These are phyloP conservation scores for Steinernema carpocapsae DNA, from an alignment of 2,888 invertebrate genomes.

Conservation along the genomic window DNA sequence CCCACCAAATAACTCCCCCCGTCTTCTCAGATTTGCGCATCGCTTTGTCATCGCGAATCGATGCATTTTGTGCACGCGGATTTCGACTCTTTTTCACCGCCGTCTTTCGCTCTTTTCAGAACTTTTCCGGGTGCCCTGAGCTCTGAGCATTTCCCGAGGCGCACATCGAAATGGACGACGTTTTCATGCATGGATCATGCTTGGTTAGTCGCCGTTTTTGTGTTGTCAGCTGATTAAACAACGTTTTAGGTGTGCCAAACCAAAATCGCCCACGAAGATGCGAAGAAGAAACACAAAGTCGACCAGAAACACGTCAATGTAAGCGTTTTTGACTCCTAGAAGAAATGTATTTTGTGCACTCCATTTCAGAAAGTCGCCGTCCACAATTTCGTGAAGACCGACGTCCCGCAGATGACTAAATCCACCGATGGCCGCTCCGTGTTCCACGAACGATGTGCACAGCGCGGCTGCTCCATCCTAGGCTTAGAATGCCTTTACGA, in stretches of 20 bases:
- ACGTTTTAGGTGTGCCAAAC: conserved; percentile 40
- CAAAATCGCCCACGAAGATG: conserved; percentile 33
- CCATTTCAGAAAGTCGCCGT: conserved; percentile 37
- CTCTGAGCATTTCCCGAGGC: too few relatives aligned
- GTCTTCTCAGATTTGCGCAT: background rate
- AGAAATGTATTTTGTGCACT: background rate
- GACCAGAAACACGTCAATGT: conserved; percentile 38
- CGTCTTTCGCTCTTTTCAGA: conserved; percentile 6
- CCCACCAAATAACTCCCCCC: too few relatives aligned
- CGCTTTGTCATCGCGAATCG: background rate
- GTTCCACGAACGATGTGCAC: conserved; percentile 33
- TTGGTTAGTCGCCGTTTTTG: background rate
- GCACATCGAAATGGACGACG: background rate
- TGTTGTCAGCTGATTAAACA: background rate
- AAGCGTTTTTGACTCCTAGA: background rate
- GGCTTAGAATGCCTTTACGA: conserved; percentile 44
- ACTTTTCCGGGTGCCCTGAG: background rate
- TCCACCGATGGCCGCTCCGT: conserved; percentile 30
- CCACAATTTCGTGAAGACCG: conserved; percentile 38
- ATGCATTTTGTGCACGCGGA: background rate
- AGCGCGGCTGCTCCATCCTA: conserved; percentile 31
- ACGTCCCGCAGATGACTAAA: conserved; percentile 35
- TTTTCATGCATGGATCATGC: conserved; percentile 23
- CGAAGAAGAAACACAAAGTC: conserved; percentile 36
- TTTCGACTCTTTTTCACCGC: background rate